Base-by-base conservation (phyloP, 2,113 vertebrate genomes). In the Scolopax mira region DNA sequence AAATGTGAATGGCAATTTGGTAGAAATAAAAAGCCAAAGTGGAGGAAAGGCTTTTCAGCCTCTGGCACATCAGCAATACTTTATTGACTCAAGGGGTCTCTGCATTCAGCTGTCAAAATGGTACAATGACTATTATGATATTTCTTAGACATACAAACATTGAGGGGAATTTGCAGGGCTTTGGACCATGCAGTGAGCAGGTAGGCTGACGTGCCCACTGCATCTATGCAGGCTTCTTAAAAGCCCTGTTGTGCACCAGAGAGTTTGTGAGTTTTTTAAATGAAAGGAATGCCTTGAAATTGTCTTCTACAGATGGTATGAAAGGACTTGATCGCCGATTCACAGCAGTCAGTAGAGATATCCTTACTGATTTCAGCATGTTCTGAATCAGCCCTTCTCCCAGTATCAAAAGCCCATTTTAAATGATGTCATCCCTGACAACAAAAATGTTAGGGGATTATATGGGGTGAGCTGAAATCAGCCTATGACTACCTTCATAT, bases 31-130 rank as follows among this genome's bases (percentile, higher is more conserved):
- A 86, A 87, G 51, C 57, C 77, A 48, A 85, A 95, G 52, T n/a
- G 70, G 91, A 91, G 77, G 57, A 57, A 94, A 75, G 49, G 33
- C 70, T 87, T 92, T 92, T 85, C 61, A 96, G 66, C 78, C 41
- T 51, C 58, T 91, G 84, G 78, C 66, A 66, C 33, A 81, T 77
- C 77, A 90, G 89, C 74, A 85, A 30, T 44, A 65, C 19, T 94
- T 94, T 41, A 65, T 65, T 75, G 90, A 85, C 44, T 79, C 67
- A 35, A 83, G 69, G 39, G 48, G 65, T 81, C 80, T 61, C 87
- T 87, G 73, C 84, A 79, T 85, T 93, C 70, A 92, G 37, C 91
- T 91, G 77, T 89, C 73, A 75, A 60, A 83, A 72, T 75, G 35
- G 9, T 65, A 72, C 57, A 85, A 58, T 69, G 66, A 28, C 57